phyloP scores from a whole-genome alignment of 2,888 invertebrate species.

The Danaus chrysippus region DNA sequence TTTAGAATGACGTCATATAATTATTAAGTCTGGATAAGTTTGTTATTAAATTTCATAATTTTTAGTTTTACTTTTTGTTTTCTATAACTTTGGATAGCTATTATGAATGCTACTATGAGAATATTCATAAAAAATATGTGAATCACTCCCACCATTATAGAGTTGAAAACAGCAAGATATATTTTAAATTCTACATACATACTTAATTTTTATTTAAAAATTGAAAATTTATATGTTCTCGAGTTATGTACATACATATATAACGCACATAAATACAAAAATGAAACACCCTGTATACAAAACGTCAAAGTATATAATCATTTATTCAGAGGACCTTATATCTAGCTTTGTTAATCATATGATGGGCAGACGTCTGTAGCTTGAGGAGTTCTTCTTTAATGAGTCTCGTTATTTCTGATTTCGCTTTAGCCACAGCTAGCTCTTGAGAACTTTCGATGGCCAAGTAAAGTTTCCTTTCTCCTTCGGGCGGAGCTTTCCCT shows the following conservation, averaged over 20 bases:
- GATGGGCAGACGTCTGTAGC: constrained; percentile 91
- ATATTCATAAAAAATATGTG: too few relatives aligned
- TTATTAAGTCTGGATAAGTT: too few relatives aligned
- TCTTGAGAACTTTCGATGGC: constrained; percentile 99
- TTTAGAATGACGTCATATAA: too few relatives aligned
- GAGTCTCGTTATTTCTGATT: constrained; percentile 97
- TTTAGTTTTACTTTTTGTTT: too few relatives aligned
- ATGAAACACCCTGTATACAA: constrained; percentile 26
- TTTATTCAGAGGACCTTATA: constrained; percentile 91
- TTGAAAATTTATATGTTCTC: too few relatives aligned
- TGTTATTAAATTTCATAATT: too few relatives aligned
- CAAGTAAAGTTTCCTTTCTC: constrained; percentile 96
- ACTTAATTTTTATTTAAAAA: too few relatives aligned
- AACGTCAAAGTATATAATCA: constrained; percentile 35
- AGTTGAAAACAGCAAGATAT: too few relatives aligned
- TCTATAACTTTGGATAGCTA: too few relatives aligned
- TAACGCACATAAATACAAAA: not conserved
- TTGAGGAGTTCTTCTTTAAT: constrained; percentile 98
- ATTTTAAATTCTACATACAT: too few relatives aligned
- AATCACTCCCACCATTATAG: too few relatives aligned
- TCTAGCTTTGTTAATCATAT: constrained; percentile 93
- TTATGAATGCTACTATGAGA: too few relatives aligned
- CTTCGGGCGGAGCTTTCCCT: constrained; percentile 93
- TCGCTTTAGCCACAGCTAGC: constrained; percentile 96
- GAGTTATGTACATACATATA: not conserved